Evolutionary conservation across 2,888 invertebrate species (phyloP), one percentile per base, ranked within the genome.

Genomic region (Busseola fusca): DNA sequence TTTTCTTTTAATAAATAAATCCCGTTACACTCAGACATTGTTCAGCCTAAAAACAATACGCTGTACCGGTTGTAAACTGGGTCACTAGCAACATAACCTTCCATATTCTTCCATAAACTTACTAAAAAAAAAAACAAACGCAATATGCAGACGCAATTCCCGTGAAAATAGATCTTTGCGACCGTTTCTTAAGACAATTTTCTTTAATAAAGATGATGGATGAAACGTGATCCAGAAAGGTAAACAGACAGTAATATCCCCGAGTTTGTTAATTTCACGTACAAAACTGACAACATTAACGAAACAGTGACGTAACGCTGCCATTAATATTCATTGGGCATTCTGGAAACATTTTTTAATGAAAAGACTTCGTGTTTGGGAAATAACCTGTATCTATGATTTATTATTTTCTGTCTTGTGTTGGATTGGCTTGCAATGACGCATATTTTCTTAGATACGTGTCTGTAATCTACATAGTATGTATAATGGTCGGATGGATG

Each of bases 311-410:
- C 57, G 56, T 48, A 52, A 67, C 30, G 48, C 56, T 52, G 34
- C 66, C 58, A 77, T 81, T 81, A 77, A 77, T 81, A 77, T 81
- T 81, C 72, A 66, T 77, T 54, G 52, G 50, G 21, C 12, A 34
- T 48, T 72, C 42, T 5, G 34, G 54, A n/a, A 64, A 65, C 67
- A 48, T 56, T 69, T 69, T 58, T 69, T 57, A 57, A 59, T 64
- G 25, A 54, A 77, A 67, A 40, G 25, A 57, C 18, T 80, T 27
- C 12, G 1, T 64, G 0, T 16, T 50, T 48, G 3, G 25, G 40
- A 34, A 34, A 65, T 57, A 34, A 54, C 48, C 42, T 56, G 66
- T 58, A 45, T 50, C 64, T 58, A 45, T 72, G 59, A 76, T 76
- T 76, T 54, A 76, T 76, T 63, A 64, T 30, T 1, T 48, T 25